Conservation (phyloP, 2,888 invertebrate genomes). For the Kuschelorhynchus macadamiae region DNA sequence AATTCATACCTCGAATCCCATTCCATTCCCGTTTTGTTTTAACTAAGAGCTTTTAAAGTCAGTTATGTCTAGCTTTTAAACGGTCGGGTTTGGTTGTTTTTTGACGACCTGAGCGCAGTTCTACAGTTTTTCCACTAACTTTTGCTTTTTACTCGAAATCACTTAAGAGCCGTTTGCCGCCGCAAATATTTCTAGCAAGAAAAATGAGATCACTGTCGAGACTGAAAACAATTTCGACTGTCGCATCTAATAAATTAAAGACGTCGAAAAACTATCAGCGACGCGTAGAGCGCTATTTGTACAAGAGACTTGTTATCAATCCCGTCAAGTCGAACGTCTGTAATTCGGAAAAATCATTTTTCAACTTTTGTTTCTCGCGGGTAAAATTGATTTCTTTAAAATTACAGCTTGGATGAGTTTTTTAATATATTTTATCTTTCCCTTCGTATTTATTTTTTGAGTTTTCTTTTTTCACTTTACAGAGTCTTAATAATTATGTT, state of each 20-base stretch:
- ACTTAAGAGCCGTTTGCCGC: too few relatives aligned
- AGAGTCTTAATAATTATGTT: too few relatives aligned
- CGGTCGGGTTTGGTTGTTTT: too few relatives aligned
- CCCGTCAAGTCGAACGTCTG: conserved; percentile 30
- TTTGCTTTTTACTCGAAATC: too few relatives aligned
- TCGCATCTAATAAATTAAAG: conserved; percentile 34
- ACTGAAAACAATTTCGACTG: conserved; percentile 32
- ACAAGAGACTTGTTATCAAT: conserved; percentile 23
- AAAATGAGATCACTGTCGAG: conserved; percentile 3
- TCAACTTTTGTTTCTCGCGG: conserved; percentile 21
- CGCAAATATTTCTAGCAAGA: too few relatives aligned
- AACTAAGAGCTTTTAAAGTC: too few relatives aligned
- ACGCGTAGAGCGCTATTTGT: conserved; percentile 19
- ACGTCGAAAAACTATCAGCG: conserved; percentile 25
- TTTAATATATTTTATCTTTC: conserved; percentile 23
- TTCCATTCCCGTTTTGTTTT: too few relatives aligned
- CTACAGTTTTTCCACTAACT: too few relatives aligned
- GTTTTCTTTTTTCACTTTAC: too few relatives aligned
- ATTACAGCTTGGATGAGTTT: conserved; percentile 15
- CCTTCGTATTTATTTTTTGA: neutral
- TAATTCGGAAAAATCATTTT: conserved; percentile 42
- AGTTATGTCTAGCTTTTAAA: too few relatives aligned
- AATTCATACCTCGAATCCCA: too few relatives aligned
- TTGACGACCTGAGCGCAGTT: too few relatives aligned
- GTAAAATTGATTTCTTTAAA: conserved; percentile 17